Base-by-base conservation (phyloP, 1,140 invertebrate species). In the Drosophila sechellia region DNA sequence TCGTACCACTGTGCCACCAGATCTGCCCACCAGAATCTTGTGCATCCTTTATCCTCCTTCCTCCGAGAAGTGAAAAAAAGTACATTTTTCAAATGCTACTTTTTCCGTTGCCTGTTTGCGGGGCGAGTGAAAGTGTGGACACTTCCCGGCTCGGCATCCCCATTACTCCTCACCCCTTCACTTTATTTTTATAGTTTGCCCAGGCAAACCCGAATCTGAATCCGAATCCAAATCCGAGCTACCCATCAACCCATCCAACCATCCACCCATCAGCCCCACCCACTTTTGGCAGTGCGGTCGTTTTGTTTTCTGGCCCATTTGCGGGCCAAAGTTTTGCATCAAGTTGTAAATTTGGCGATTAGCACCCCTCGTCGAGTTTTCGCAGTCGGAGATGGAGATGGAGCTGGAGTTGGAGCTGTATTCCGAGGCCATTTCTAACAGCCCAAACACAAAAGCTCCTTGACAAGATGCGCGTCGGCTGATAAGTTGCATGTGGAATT, bases 261-360 rank as follows among this genome's bases (percentile, higher is more conserved):
- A 10, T 8, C 35, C 1, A 4, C 11, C 54, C 12, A 40, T 12
- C 49, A 11, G 15, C 40, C 65, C 65, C 45, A 70, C 42, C 42
- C 31, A 20, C 56, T 13, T 15, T 66, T 59, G 57, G 48, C 60
- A 68, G 68, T 89, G 84, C 73, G 84, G 84, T 89, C 84, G 84
- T 90, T 91, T 89, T 79, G 85, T 86, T 89, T 91, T 91, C 90
- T 91, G 84, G 69, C 60, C 90, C 90, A 91, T 91, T 91, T 91
- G 89, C 81, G 73, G 71, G 54, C 27, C 46, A 65, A 70, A 70
- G 64, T 70, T 83, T 80, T 56, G 83, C 79, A 86, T 87, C 71
- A 83, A 89, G 90, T 91, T 91, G 89, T 91, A 91, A 91, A 91
- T 91, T 91, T 89, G 79, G 79, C 90, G 89, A 91, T 91, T 91